phyloP scores from a whole-genome alignment of 2,113 vertebrate species.

The Tursiops truncatus region DNA sequence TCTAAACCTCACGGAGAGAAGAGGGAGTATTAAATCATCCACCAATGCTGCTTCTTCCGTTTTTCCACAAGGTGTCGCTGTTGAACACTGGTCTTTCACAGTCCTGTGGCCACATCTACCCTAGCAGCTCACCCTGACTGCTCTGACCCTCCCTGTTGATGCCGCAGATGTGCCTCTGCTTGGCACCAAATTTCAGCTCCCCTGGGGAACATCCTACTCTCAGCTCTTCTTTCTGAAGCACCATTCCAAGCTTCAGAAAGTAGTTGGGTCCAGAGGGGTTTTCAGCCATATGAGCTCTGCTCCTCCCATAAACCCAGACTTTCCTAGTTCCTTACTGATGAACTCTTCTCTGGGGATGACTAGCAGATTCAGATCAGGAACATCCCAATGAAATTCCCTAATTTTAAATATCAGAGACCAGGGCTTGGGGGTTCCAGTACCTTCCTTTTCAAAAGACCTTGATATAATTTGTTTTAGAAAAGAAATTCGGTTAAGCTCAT shows the following conservation, averaged over 20 bases:
- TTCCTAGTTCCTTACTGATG: neutral
- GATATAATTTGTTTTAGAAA: neutral
- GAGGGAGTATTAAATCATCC: neutral
- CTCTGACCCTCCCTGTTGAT: neutral
- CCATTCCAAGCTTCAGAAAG: neutral
- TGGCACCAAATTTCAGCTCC: neutral
- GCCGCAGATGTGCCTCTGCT: accelerated
- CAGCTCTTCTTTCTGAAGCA: neutral
- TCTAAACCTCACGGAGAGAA: neutral
- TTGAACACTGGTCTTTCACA: neutral
- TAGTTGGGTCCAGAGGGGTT: neutral
- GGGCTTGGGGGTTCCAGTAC: no score
- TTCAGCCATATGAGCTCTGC: neutral
- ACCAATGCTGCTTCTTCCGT: no score
- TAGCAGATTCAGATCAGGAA: neutral
- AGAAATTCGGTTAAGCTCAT: neutral
- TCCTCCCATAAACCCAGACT: neutral
- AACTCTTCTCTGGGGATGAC: neutral
- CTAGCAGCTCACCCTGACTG: neutral
- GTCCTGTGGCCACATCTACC: accelerated
- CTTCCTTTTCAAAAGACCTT: neutral
- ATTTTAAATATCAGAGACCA: neutral
- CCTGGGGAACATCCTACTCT: no score
- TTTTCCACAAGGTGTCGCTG: neutral
- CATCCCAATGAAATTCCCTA: neutral